phyloP scores from a whole-genome alignment of 2,888 invertebrate species.

The Mesodorylaimus sp. region DNA sequence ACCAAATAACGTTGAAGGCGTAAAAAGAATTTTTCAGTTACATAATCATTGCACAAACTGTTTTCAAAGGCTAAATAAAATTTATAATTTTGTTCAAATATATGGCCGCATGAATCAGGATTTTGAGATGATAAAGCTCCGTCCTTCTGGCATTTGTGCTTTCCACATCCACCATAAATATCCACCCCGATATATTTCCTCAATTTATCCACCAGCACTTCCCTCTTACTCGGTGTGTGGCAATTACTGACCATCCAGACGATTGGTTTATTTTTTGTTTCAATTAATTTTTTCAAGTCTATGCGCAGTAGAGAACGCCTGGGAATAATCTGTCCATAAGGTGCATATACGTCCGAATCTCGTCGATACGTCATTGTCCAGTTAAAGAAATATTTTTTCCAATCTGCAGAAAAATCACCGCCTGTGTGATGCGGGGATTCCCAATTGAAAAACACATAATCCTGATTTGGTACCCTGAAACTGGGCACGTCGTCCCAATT shows the following conservation, averaged over 20 bases:
- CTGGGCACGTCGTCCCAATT: not conserved
- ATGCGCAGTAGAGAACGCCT: too few relatives aligned
- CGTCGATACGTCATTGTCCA: not conserved
- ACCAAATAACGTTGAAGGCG: conserved; percentile 1
- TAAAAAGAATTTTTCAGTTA: conserved; percentile 26
- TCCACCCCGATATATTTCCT: conserved; percentile 3
- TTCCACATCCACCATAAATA: conserved; percentile 8
- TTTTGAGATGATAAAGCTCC: too few relatives aligned
- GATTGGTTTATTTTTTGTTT: too few relatives aligned
- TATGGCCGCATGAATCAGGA: conserved; percentile 16
- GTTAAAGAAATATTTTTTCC: not conserved
- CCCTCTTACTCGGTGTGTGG: not conserved
- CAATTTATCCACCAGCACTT: not conserved
- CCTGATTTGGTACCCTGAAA: not conserved
- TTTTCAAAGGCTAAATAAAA: conserved; percentile 19
- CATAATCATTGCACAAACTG: conserved; percentile 22
- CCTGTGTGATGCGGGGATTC: not conserved
- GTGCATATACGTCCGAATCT: not conserved
- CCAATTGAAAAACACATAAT: not conserved
- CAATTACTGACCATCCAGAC: conserved; percentile 3
- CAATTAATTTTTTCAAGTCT: too few relatives aligned
- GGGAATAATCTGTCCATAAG: too few relatives aligned
- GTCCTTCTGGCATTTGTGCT: not conserved
- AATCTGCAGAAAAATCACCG: too few relatives aligned
- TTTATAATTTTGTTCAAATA: conserved; percentile 19